Conservation (phyloP, 2,113 vertebrate species). For the Gallinago media region DNA sequence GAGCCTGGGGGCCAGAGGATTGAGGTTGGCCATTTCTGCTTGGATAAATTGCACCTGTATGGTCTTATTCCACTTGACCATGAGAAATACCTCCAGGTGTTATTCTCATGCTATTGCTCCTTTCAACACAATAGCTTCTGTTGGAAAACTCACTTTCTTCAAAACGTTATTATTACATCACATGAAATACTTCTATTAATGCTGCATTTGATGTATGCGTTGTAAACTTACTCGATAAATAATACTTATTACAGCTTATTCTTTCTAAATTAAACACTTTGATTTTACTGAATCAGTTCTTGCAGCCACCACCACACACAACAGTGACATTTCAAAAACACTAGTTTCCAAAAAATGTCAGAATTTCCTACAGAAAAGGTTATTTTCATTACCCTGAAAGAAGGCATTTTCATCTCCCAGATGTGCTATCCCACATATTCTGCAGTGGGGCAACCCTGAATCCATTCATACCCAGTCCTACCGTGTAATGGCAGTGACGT, state of each 20-base stretch:
- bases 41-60: constrained; percentile 5
- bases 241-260: neutral
- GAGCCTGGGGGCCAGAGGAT: neutral
- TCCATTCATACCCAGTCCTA: no score
- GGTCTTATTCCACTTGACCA: constrained; percentile 29
- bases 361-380: neutral
- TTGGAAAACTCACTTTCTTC: neutral
- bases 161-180: neutral
- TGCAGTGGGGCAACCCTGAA: neutral
- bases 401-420: no score
- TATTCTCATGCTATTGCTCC: neutral
- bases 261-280: neutral
- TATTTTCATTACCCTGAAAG: neutral
- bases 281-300: neutral
- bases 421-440: no score
- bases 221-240: neutral
- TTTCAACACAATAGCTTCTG: constrained; percentile 2
- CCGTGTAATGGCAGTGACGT: neutral
- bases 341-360: neutral
- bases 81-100: constrained; percentile 50
- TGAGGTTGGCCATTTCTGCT: neutral
- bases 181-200: neutral
- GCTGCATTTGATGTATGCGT: neutral
- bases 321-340: neutral
- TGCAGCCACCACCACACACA: neutral